Evolutionary conservation across 2,797 vertebrate species (phyloP).

Genomic region (Triplophysa yarkandensis): DNA sequence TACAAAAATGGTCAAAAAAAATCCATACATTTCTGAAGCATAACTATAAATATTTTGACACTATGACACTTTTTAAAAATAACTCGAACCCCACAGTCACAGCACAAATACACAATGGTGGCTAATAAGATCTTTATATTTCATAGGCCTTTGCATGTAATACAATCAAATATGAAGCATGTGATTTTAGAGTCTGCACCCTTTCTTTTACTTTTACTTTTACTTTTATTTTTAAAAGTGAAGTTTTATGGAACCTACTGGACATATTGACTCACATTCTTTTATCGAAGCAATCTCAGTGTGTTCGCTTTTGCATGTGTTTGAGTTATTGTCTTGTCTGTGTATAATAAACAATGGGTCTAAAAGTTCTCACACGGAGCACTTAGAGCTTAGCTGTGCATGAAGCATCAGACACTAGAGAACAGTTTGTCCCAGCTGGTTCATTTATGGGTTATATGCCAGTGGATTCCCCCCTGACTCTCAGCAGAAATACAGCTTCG

Average conservation of each 20-base stretch:
- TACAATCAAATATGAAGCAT: background rate
- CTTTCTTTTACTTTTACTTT: too few species aligned
- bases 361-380: background rate
- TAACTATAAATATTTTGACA: too few species aligned
- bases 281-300: background rate
- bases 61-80: too few species aligned
- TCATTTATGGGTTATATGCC: background rate
- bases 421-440: conserved; percentile 37
- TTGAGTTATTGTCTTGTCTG: background rate
- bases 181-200: too few species aligned
- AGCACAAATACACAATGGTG: background rate
- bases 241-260: background rate
- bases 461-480: background rate
- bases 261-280: background rate
- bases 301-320: background rate
- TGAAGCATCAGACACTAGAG: background rate
- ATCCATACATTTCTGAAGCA: too few species aligned
- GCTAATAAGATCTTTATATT: too few species aligned
- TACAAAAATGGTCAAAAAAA: too few species aligned
- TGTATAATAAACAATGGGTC: conserved; percentile 3
- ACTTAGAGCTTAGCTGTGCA: background rate
- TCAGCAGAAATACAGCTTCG: conserved; percentile 21
- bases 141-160: background rate
- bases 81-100: background rate
- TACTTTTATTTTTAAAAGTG: background rate